Evolutionary conservation across 2,797 vertebrate species (phyloP), one percentile per base, ranked within the genome.

Genomic region (Poeciliopsis turneri): DNA sequence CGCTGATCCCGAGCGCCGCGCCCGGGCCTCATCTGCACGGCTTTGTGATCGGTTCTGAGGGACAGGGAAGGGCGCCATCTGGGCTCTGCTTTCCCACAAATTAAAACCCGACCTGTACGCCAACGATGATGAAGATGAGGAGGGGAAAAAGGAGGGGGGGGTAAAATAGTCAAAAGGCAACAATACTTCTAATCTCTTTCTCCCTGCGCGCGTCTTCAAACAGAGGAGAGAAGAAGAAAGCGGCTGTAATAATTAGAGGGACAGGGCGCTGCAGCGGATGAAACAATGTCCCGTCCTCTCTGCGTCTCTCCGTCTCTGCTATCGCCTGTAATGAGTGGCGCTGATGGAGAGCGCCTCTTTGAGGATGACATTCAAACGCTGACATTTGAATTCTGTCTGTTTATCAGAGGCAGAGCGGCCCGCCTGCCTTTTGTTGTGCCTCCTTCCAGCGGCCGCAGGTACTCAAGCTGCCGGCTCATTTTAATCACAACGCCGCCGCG

Each of bases 321-420:
- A 97, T 97, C 95, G 94, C 94, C 95, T 96, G 97, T 97, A 97
- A 98, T 98, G 97, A 97, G 96, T 97, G 94, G 95, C 82, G 86
- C 95, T 98, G 97, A 98, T 97, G 97, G 97, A 97, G 97, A 97
- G 97, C 12, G 89, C 92, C 96, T 97, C 97, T 98, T 99, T 99
- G 97, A 98, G 97, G 97, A 98, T 98, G 97, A 98, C 97, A 99
- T 99, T 99, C 97, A 98, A 97, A 99, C 95, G 96, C 95, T 98
- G 98, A 98, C 97, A 99, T 99, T 99, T 98, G 97, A 97, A 98
- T 98, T 97, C 97, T 97, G 97, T 97, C 96, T 98, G 97, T 97
- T 97, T 95, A 95, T 95, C 93, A 92, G 91, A 93, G 92, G 87
- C 86, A 93, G 89, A 91, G 93, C 83, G 86, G 92, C 86, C 88